Evolutionary conservation across 1,140 invertebrate genomes (phyloP).

Genomic region (Polyergus mexicanus): DNA sequence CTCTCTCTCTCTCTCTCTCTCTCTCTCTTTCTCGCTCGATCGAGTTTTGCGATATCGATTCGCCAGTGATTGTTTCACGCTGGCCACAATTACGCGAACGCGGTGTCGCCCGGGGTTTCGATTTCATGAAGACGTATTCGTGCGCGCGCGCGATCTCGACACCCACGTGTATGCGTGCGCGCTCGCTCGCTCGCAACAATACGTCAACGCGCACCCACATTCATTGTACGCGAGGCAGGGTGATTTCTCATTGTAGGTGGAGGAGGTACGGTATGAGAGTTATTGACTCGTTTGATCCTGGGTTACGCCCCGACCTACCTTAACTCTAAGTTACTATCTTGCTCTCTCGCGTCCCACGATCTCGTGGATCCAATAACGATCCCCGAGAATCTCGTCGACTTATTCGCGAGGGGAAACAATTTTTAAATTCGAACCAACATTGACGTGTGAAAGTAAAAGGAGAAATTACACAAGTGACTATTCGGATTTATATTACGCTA

Average conservation of each 20-base stretch:
- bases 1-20: constrained; percentile 16
- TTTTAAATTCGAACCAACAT: constrained; percentile 7
- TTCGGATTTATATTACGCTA: background rate
- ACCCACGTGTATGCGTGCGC: constrained; percentile 63
- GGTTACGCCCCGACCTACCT: constrained; percentile 85
- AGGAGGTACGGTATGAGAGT: constrained; percentile 79
- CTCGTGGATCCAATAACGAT: constrained; percentile 53
- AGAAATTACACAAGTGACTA: background rate
- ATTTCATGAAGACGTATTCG: constrained; percentile 82
- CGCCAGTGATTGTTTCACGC: constrained; percentile 68
- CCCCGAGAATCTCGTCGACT: constrained; percentile 34
- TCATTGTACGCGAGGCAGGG: constrained; percentile 75
- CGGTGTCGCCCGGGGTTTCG: constrained; percentile 66
- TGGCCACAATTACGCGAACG: constrained; percentile 63
- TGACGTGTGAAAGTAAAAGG: too few species aligned
- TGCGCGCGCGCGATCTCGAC: constrained; percentile 61
- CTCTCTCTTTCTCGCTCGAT: constrained; percentile 44
- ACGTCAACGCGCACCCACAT: constrained; percentile 77
- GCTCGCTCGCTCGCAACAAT: constrained; percentile 67
- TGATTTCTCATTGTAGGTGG: constrained; percentile 83
- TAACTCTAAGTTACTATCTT: constrained; percentile 82
- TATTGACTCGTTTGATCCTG: constrained; percentile 85
- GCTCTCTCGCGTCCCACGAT: constrained; percentile 66
- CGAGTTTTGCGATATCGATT: constrained; percentile 54
- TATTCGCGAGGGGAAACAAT: background rate